phyloP scores from a whole-genome alignment of 2,113 vertebrate genomes.

The Conger conger region DNA sequence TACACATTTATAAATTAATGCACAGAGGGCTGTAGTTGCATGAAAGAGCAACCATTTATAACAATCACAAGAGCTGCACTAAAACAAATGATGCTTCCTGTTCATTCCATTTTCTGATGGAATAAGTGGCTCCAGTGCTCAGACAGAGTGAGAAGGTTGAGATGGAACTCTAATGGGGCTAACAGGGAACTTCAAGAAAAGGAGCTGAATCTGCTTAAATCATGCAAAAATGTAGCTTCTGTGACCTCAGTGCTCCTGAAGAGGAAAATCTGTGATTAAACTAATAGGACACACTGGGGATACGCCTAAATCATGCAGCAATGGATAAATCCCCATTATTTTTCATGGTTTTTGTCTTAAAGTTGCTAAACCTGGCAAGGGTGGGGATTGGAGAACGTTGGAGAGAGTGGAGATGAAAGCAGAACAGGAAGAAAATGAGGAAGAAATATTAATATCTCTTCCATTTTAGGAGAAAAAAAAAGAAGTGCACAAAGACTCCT shows the following conservation, averaged over 20 bases:
- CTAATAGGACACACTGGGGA: not conserved
- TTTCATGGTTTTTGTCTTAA: not conserved
- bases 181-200: conserved; percentile 1
- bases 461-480: not conserved
- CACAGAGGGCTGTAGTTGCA: not conserved
- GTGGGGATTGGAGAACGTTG: not conserved
- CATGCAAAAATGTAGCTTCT: no score
- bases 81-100: not conserved
- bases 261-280: no score
- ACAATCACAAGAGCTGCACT: no score
- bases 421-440: not conserved
- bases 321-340: not conserved
- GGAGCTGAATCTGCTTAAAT: not conserved
- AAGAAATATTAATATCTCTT: not conserved
- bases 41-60: not conserved
- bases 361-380: not conserved
- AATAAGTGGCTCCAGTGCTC: not conserved
- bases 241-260: no score
- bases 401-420: not conserved
- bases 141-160: not conserved
- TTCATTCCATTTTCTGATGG: not conserved
- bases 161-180: not conserved
- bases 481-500: conserved; percentile 11
- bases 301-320: not conserved
- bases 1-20: not conserved